phyloP scores from a whole-genome alignment of 2,797 vertebrate species.

The Esox masquinongy region DNA sequence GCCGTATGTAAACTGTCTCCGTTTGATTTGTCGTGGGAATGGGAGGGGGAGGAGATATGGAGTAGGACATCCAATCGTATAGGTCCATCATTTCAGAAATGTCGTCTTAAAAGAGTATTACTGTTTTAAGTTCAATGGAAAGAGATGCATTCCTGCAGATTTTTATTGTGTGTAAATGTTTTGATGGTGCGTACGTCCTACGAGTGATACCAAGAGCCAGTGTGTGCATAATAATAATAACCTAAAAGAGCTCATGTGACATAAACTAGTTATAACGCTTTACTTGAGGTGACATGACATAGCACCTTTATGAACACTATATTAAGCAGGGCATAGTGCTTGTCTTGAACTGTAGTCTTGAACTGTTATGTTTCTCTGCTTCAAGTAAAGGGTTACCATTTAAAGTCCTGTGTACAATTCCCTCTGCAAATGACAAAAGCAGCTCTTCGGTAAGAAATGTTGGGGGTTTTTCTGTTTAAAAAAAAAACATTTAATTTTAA shows the following conservation, averaged over 20 bases:
- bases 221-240: slow-evolving; percentile 78
- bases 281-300: slow-evolving; percentile 39
- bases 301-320: slow-evolving; percentile 13
- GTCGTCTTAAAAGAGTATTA: slow-evolving; percentile 88
- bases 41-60: slow-evolving; percentile 20
- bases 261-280: slow-evolving; percentile 57
- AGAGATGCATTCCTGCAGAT: slow-evolving; percentile 78
- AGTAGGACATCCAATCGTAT: slow-evolving; percentile 53
- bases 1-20: slow-evolving; percentile 89
- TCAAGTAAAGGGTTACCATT: slow-evolving; percentile 70
- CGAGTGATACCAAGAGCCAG: slow-evolving; percentile 79
- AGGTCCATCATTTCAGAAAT: slow-evolving; percentile 89
- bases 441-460: slow-evolving; percentile 88
- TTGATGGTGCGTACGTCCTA: slow-evolving; percentile 84
- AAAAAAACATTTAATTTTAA: slow-evolving; percentile 99
- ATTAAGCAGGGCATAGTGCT: neutral
- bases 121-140: slow-evolving; percentile 83
- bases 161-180: slow-evolving; percentile 97
- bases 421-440: slow-evolving; percentile 84
- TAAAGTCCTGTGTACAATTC: slow-evolving; percentile 94
- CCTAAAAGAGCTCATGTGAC: slow-evolving; percentile 76
- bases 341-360: neutral
- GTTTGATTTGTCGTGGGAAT: slow-evolving; percentile 81
- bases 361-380: slow-evolving; percentile 34
- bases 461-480: slow-evolving; percentile 80